Base-by-base conservation (phyloP, 2,113 vertebrate genomes). In the Labeo catla region DNA sequence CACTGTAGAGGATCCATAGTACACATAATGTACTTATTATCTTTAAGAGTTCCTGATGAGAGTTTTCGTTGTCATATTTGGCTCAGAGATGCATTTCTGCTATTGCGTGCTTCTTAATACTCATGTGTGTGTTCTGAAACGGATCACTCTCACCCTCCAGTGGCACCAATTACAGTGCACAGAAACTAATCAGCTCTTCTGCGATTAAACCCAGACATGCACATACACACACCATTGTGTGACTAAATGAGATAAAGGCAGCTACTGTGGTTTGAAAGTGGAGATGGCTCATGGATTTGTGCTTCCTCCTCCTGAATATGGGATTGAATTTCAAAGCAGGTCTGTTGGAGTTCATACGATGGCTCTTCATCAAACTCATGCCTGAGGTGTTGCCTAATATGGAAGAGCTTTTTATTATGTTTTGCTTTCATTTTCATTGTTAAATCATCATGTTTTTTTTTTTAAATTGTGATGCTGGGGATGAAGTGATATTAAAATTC, bases 231-330 rank as follows among this genome's bases (percentile, higher is more conserved):
- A n/a, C 28, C 23, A 16, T 39, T 76, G 19, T 78, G 65, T 70
- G 49, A 57, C 50, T 21, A 9, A n/a, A 82, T 61, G 76, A 68
- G 76, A 85, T 83, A 72, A 78, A 81, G 28, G 34, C 36, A 43
- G 59, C 81, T 85, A 77, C 50, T 36, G 81, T 12, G 45, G 66
- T 84, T 85, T 84, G 84, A 83, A 84, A 86, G 21, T 52, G 28
- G 74, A 80, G 63, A 63, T 23, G 50, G 43, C 28, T 78, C 36
- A 49, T 68, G 87, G 52, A 66, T 68, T 70, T 8, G 9, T 12
- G 21, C 70, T 72, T 36, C 10, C 36, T 68, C 54, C 84, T 77
- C 52, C 45, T 34, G 74, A 45, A 36, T 54, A n/a, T 15, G 47
- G 81, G 86, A 45, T 86, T 23, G 63, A 84, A 81, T 74, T 84